Evolutionary conservation across 2,113 vertebrate species (phyloP).

Genomic region (Euleptes europaea): DNA sequence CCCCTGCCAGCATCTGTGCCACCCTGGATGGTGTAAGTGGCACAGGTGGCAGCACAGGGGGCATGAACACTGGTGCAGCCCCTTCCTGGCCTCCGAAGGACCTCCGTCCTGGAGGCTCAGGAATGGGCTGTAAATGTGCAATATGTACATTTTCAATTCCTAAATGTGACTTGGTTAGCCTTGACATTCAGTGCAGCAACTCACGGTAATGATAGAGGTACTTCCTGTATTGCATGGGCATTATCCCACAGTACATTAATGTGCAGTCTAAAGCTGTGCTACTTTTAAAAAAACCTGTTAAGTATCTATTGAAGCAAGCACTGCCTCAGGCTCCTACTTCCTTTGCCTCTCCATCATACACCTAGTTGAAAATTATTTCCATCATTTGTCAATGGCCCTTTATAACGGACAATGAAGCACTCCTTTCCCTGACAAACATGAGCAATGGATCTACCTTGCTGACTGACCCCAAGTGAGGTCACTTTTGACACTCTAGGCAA

Average conservation of each 20-base stretch:
- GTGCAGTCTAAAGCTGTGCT: neutral
- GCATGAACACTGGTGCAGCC: too few species aligned
- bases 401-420: slow-evolving; percentile 54
- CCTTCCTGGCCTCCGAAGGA: too few species aligned
- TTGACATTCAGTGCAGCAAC: slow-evolving; percentile 34
- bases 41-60: too few species aligned
- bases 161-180: neutral
- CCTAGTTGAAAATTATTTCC: slow-evolving; percentile 70
- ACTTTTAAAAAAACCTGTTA: slow-evolving; percentile 41
- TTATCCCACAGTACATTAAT: slow-evolving; percentile 32
- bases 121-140: slow-evolving; percentile 23
- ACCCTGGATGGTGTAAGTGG: too few species aligned
- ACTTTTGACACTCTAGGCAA: slow-evolving; percentile 51
- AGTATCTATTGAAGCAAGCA: slow-evolving; percentile 69
- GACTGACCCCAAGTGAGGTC: slow-evolving; percentile 47
- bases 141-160: neutral
- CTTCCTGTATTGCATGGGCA: neutral
- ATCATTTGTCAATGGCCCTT: slow-evolving; percentile 67
- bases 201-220: slow-evolving; percentile 7
- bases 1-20: too few species aligned
- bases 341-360: slow-evolving; percentile 3
- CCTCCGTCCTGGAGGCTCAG: too few species aligned
- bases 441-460: slow-evolving; percentile 52
- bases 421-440: slow-evolving; percentile 48
- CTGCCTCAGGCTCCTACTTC: slow-evolving; percentile 60